A percentile compares a stretch with the other conserved stretches of the same genome.
Conservation (phyloP, 2,797 vertebrate species). For the Acanthis flammea region DNA sequence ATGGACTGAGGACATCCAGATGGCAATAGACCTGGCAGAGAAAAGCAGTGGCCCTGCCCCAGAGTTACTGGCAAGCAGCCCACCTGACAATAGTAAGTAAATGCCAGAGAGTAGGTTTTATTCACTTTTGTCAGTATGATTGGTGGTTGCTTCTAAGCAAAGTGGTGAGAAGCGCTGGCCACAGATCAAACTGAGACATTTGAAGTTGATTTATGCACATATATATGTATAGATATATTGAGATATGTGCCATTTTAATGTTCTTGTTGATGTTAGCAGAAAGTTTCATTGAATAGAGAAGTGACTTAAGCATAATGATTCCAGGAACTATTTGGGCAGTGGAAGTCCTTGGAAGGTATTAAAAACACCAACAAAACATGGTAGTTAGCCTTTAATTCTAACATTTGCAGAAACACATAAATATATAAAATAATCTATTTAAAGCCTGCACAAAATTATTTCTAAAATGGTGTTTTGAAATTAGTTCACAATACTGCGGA, state of each 20-base stretch:
- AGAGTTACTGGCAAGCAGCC: conserved; percentile 82
- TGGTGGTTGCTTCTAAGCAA: neutral
- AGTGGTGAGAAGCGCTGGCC: neutral
- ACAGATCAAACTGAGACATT: neutral
- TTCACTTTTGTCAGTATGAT: neutral
- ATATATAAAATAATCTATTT: neutral
- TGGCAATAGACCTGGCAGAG: conserved; percentile 88
- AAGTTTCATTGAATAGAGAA: neutral
- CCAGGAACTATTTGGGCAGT: neutral
- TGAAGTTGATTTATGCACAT: neutral
- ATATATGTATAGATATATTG: neutral
- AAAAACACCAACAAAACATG: neutral
- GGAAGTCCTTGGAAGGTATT: neutral
- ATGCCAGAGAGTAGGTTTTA: neutral
- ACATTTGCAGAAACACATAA: neutral
- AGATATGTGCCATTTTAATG: neutral
- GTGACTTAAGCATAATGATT: neutral
- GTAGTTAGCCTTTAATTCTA: neutral
- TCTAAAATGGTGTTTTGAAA: neutral
- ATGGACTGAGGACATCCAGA: conserved; percentile 94
- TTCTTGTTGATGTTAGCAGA: conserved; percentile 16
- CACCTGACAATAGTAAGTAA: conserved; percentile 89
- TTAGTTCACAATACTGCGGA: neutral
- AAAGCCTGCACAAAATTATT: neutral
- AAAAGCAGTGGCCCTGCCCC: conserved; percentile 83